Evolutionary conservation across 2,113 vertebrate genomes (phyloP), one percentile per base, ranked within the genome.

Genomic region (Cnemophilus loriae): DNA sequence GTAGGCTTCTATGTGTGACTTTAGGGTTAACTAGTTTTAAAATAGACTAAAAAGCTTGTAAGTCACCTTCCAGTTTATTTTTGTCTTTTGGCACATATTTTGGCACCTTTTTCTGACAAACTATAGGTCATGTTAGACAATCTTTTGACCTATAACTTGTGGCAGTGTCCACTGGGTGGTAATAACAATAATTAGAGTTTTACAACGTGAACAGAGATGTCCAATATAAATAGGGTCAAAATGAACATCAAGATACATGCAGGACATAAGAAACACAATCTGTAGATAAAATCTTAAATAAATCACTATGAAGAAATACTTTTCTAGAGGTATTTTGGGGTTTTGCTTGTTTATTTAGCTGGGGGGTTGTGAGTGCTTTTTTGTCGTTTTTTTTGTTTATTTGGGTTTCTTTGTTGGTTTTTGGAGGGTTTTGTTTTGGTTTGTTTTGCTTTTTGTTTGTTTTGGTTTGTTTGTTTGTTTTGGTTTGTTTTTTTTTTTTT

Each of bases 51-150:
- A 81, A 91, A 68, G 5, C 26, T 90, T 94, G 3, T 65, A 95
- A 81, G 78, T 90, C 86, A 94, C 39, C 65, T 96, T 96, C 27
- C 53, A 94, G 7, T 22, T 73, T 93, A 75, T 95, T 97, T 97
- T 94, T 94, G 28, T 12, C n/a, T 87, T 93, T 83, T 89, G 74
- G 53, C 75, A 90, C 32, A 93, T 63, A 49, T 15, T n/a, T n/a
- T n/a, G n/a, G n/a, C n/a, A n/a, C n/a, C n/a, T n/a, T n/a, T n/a
- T n/a, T n/a, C n/a, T 88, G 76, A 93, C 28, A 94, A 96, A 95
- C 30, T 90, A 10, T 63, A 94, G 67, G 65, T 92, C 87, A 76
- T 89, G 75, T 86, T 96, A 75, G 89, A 84, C 61, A 96, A 26
- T 64, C 14, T n/a, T 94, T 88, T 95, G 74, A 96, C 86, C 80